Evolutionary conservation across 1,140 invertebrate genomes (phyloP).

Genomic region (Drosophila punjabiensis): DNA sequence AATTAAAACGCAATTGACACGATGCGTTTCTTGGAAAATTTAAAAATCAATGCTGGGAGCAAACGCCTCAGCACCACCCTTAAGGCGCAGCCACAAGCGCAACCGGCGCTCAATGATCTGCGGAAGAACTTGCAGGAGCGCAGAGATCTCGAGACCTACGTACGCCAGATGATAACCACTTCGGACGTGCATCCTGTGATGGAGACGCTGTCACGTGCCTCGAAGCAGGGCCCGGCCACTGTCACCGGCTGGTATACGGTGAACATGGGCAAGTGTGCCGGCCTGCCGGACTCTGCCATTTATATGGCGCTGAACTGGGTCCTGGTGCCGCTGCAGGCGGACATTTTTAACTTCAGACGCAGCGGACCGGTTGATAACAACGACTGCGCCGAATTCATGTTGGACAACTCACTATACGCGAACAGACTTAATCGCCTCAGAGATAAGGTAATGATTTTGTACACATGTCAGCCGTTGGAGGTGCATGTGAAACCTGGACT

Average conservation of each 20-base stretch:
- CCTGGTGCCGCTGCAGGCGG: too few relatives aligned
- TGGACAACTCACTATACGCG: conserved; percentile 48
- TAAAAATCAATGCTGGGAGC: background rate
- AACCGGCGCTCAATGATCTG: background rate
- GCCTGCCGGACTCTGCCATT: conserved; percentile 26
- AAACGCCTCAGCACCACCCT: background rate
- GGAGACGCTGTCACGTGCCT: conserved; percentile 11
- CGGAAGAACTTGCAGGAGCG: conserved; percentile 19
- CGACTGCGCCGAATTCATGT: conserved; percentile 11
- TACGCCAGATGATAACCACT: background rate
- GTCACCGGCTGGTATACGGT: conserved; percentile 54
- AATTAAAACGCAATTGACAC: background rate
- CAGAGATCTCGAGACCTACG: background rate
- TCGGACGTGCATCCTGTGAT: conserved; percentile 1
- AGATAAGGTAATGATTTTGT: conserved; percentile 8
- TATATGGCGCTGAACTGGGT: too few relatives aligned
- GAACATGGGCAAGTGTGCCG: conserved; percentile 24
- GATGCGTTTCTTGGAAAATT: background rate
- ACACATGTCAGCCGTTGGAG: conserved; percentile 10
- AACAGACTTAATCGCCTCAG: conserved; percentile 46
- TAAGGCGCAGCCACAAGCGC: conserved; percentile 13
- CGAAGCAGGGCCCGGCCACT: conserved; percentile 8
- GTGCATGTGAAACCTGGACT: conserved; percentile 28
- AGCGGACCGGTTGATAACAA: conserved; percentile 3
- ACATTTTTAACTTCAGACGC: conserved; percentile 30